Evolutionary conservation across 2,888 invertebrate species (phyloP).

Genomic region (Conus canariensis): DNA sequence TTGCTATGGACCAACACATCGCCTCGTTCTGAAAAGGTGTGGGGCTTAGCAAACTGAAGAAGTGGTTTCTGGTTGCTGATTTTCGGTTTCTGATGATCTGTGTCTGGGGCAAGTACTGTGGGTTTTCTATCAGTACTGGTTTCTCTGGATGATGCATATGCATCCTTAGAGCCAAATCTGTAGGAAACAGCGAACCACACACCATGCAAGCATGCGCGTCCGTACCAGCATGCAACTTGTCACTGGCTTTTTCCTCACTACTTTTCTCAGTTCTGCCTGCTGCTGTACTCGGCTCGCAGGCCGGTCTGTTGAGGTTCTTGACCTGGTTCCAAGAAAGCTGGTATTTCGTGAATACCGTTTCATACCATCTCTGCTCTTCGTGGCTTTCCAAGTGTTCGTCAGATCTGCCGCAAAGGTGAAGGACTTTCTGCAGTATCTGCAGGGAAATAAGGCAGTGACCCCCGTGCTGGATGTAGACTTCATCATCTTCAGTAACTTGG

Average conservation of each 20-base stretch:
- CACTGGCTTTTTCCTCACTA: not conserved
- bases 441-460: not conserved
- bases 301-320: not conserved
- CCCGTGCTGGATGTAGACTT: not conserved
- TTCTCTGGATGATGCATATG: not conserved
- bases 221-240: not conserved
- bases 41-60: not conserved
- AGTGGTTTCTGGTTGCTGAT: not conserved
- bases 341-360: not conserved
- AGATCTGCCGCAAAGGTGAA: not conserved
- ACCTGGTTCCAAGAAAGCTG: not conserved
- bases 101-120: too few species aligned
- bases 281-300: not conserved
- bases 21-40: not conserved
- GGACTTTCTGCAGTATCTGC: not conserved
- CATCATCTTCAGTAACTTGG: not conserved
- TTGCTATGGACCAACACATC: not conserved
- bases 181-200: not conserved
- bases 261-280: not conserved
- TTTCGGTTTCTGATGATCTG: not conserved
- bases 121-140: not conserved
- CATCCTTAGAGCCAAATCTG: not conserved
- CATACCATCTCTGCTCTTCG: not conserved
- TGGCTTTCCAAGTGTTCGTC: not conserved
- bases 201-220: not conserved